A percentile compares a stretch with the other conserved stretches of the same genome.
Conservation (phyloP, 2,113 vertebrate species). For the Oreochromis niloticus region DNA sequence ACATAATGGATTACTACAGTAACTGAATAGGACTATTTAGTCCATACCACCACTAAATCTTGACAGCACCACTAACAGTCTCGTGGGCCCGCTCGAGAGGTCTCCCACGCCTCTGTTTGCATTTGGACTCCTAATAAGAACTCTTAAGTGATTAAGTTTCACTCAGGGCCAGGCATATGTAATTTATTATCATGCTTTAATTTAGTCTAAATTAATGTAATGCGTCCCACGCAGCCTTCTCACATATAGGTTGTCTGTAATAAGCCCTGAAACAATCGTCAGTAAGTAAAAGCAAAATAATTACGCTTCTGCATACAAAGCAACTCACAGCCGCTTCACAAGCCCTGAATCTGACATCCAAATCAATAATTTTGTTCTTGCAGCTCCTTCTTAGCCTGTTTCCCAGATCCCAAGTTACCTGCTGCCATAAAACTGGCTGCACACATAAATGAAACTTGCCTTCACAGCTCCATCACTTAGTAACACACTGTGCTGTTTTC, state of each 20-base stretch:
- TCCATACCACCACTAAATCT: background rate
- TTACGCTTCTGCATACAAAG: background rate
- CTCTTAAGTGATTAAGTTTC: background rate
- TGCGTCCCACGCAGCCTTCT: rapidly evolving
- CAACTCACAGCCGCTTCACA: background rate
- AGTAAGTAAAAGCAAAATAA: background rate
- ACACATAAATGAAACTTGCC: background rate
- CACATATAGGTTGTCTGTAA: background rate
- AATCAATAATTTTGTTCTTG: background rate
- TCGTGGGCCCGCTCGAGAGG: rapidly evolving
- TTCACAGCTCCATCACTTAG: background rate
- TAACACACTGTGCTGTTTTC: background rate
- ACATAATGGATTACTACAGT: background rate
- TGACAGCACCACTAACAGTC: background rate
- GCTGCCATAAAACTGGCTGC: background rate
- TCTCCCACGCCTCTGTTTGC: background rate
- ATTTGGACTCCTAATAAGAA: background rate
- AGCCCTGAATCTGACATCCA: background rate
- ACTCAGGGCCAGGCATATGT: background rate
- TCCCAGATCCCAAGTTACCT: background rate
- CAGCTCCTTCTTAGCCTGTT: background rate
- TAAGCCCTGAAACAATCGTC: background rate
- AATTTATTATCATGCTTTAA: background rate
- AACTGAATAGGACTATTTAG: background rate
- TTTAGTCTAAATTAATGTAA: background rate